Conservation (phyloP, 2,113 vertebrate species). For the Oncorhynchus kisutch region DNA sequence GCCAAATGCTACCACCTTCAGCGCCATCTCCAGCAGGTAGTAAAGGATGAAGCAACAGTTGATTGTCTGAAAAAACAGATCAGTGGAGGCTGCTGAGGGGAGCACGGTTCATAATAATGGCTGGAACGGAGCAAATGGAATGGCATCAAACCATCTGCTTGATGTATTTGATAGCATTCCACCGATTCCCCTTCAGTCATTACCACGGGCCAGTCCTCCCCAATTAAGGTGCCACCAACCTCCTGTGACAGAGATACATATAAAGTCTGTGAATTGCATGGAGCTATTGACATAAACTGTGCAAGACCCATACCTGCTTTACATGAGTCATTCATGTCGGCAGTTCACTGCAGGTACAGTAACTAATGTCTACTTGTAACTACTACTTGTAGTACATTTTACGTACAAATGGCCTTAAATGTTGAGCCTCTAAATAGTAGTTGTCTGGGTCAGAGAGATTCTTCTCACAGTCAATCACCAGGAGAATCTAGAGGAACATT, state of each 20-base stretch:
- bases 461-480: conserved; percentile 6
- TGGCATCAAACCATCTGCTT: too few relatives aligned
- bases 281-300: background rate
- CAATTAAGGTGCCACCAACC: too few relatives aligned
- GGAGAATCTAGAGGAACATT: background rate
- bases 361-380: background rate
- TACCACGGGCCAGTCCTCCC: too few relatives aligned
- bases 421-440: conserved; percentile 2
- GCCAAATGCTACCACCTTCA: background rate
- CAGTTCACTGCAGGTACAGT: background rate
- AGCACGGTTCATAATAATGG: too few relatives aligned
- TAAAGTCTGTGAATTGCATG: background rate
- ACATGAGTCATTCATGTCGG: background rate
- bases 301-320: background rate
- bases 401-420: background rate
- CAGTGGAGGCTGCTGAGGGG: background rate
- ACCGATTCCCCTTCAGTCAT: too few relatives aligned
- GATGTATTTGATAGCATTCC: too few relatives aligned
- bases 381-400: background rate
- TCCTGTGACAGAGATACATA: background rate
- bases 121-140: too few relatives aligned
- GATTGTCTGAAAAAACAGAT: background rate
- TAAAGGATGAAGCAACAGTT: conserved; percentile 2
- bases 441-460: background rate
- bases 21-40: background rate